Evolutionary conservation across 2,888 invertebrate genomes (phyloP).

Genomic region (Himalopsyche tibetana): DNA sequence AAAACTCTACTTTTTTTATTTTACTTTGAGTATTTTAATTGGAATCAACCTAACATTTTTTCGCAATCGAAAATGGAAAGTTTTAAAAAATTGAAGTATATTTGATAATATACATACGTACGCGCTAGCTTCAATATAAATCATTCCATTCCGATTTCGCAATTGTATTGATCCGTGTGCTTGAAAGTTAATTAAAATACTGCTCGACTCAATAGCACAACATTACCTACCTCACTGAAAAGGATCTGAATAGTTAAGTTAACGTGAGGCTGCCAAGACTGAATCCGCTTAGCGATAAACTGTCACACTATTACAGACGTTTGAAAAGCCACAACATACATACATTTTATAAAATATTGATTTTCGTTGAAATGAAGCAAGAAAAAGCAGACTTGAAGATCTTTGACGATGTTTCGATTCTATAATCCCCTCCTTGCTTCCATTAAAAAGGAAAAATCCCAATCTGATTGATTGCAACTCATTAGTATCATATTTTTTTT

Average conservation of each 20-base stretch:
- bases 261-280: not conserved
- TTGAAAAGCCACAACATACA: not conserved
- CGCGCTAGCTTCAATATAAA: not conserved
- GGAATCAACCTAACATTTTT: no score
- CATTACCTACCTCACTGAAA: not conserved
- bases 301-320: not conserved
- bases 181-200: not conserved
- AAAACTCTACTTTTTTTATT: no score
- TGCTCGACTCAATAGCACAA: not conserved
- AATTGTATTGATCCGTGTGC: not conserved
- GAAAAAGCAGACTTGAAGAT: no score
- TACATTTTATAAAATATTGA: not conserved
- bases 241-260: not conserved
- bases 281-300: not conserved
- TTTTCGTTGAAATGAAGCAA: not conserved
- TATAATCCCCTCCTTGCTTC: no score
- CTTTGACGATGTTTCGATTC: no score
- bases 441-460: no score
- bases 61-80: no score
- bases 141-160: not conserved
- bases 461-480: no score
- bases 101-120: no score
- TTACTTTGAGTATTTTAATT: no score
- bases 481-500: no score
- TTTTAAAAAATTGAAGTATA: no score